phyloP scores from a whole-genome alignment of 92 coral and sea anemone genomes.

The Chrysogorgia sp. region DNA sequence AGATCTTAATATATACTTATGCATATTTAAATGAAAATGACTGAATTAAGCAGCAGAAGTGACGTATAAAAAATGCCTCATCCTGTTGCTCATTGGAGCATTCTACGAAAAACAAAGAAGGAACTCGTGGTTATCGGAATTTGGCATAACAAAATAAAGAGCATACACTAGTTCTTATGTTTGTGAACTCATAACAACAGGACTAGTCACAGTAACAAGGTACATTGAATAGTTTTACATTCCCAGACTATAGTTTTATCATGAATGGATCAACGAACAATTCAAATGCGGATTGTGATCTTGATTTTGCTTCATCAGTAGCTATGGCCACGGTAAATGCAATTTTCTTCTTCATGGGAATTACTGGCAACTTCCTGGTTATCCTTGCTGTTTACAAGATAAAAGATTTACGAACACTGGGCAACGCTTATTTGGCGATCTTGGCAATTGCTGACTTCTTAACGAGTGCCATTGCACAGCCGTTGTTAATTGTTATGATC shows the following conservation, averaged over 20 bases:
- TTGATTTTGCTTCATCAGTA: conserved; percentile 2
- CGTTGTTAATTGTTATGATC: conserved; percentile 67
- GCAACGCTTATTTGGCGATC: conserved; percentile 74
- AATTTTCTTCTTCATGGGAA: conserved; percentile 62
- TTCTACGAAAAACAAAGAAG: no score
- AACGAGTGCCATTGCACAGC: conserved; percentile 72
- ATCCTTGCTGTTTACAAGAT: conserved; percentile 65
- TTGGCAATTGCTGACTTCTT: conserved; percentile 80
- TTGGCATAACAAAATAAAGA: not conserved
- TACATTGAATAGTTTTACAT: no score
- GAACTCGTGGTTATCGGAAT: not conserved
- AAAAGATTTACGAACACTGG: conserved; percentile 52
- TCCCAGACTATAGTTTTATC: no score
- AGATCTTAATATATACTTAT: no score
- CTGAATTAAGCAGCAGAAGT: no score
- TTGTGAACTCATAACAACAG: no score
- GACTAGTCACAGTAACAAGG: not conserved
- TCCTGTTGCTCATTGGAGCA: no score
- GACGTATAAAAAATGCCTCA: no score
- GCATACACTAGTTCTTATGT: no score
- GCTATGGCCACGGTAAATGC: conserved; percentile 33
- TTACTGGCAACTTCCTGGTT: conserved; percentile 76
- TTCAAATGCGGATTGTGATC: conserved; percentile 15
- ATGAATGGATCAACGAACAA: conserved; percentile 5
- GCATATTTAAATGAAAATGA: no score